phyloP scores from a whole-genome alignment of 2,113 vertebrate genomes.

The Motacilla tschutschensis region DNA sequence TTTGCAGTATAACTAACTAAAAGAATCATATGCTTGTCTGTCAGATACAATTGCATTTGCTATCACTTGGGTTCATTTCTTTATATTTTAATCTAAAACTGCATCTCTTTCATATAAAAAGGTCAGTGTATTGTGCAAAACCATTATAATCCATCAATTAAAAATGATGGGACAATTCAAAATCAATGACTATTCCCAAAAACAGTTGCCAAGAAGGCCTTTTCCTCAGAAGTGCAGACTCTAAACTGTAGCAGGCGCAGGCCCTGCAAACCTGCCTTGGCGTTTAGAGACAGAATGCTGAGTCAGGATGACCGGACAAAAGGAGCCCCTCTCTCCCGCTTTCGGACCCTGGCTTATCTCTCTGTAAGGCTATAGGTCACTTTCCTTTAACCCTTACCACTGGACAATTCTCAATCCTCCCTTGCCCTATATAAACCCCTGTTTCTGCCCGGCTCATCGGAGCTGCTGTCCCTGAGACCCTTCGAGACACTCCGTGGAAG shows the following conservation, averaged over 20 bases:
- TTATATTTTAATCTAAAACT: slow-evolving; percentile 23
- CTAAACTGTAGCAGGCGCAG: neutral
- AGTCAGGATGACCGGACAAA: no score
- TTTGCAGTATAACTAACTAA: slow-evolving; percentile 7
- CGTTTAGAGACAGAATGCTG: no score
- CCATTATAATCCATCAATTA: neutral
- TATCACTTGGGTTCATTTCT: neutral
- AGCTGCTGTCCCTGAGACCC: no score
- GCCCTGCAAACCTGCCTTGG: no score
- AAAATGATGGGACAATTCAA: slow-evolving; percentile 1
- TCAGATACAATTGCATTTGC: neutral
- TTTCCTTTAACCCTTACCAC: no score
- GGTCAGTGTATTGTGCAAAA: neutral
- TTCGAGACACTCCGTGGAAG: no score
- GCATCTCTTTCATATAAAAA: neutral
- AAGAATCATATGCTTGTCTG: neutral
- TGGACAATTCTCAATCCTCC: no score
- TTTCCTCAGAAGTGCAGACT: neutral
- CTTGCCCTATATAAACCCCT: no score
- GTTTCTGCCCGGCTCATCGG: no score
- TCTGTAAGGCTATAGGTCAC: no score
- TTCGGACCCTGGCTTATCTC: no score
- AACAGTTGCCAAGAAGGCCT: neutral
- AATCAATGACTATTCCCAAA: neutral
- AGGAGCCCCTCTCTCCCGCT: no score